Percentiles rank a stretch among this genome's conserved stretches.
phyloP scores from a whole-genome alignment of 2,113 vertebrate genomes.

The rabbit (Oryctolagus cuniculus) region mOryCun1.1 NC_091448.1:49733001-49733500 shows the following conservation, averaged over 20 bases:
- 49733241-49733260: background rate
- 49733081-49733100: no score
- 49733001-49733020: background rate
- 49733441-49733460: background rate
- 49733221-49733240: background rate
- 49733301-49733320: rapidly evolving
- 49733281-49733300: background rate
- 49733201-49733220: background rate
- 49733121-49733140: background rate
- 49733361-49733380: background rate
- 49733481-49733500: background rate
- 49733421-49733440: background rate
- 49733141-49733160: background rate
- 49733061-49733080: background rate
- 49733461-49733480: background rate
- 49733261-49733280: background rate
- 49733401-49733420: background rate
- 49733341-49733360: background rate
- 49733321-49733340: background rate
- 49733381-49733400: background rate
- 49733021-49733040: background rate
- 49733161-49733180: background rate
- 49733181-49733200: background rate
- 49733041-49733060: background rate
- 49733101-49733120: background rate